Conservation (phyloP, 2,888 invertebrate species). For the Pachydiplax longipennis region DNA sequence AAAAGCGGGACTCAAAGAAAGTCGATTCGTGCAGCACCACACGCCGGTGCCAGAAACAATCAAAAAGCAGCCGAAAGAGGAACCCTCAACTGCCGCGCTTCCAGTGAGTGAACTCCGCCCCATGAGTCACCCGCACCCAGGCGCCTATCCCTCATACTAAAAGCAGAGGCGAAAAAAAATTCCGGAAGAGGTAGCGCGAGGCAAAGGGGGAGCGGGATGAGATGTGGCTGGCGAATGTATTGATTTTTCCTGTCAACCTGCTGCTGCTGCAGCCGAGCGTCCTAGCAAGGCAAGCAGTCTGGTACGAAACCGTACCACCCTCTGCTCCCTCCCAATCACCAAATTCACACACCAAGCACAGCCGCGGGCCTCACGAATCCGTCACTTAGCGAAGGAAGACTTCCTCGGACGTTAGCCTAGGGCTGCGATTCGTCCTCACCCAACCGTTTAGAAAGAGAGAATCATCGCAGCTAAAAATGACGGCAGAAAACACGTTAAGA, state of each 20-base stretch:
- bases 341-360: too few relatives aligned
- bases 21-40: too few relatives aligned
- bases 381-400: neutral
- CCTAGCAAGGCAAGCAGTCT: slow-evolving; percentile 35
- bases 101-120: neutral
- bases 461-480: too few relatives aligned
- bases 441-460: too few relatives aligned
- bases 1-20: neutral
- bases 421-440: too few relatives aligned
- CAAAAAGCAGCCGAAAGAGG: neutral
- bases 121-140: neutral
- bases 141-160: neutral
- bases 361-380: neutral
- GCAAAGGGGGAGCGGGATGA: neutral
- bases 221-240: slow-evolving; percentile 38
- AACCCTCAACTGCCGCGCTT: neutral
- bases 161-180: neutral
- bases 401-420: too few relatives aligned
- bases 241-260: slow-evolving; percentile 45
- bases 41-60: neutral
- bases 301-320: neutral
- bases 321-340: too few relatives aligned
- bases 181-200: neutral
- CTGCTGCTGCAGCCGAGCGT: slow-evolving; percentile 30
- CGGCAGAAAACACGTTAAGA: too few relatives aligned